Conservation (phyloP, 2,113 vertebrate species). For the Boleophthalmus pectinirostris region DNA sequence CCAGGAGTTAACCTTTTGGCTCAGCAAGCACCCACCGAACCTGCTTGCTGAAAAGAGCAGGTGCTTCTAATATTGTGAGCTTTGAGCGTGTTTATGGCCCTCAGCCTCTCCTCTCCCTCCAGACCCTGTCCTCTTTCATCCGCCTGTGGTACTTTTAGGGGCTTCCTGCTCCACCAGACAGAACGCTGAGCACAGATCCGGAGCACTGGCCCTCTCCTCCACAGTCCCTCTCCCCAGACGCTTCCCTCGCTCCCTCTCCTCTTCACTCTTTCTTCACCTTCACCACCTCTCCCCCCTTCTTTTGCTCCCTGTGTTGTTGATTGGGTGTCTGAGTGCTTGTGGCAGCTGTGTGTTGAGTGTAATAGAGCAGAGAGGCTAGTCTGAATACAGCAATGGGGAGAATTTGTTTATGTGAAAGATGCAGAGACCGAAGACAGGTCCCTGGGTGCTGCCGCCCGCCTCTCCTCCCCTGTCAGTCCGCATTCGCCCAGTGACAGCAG, state of each 20-base stretch:
- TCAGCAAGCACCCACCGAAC: conserved; percentile 29
- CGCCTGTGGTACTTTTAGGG: conserved; percentile 49
- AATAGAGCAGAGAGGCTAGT: conserved; percentile 99
- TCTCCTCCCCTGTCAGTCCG: conserved; percentile 86
- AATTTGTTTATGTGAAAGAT: conserved; percentile 99
- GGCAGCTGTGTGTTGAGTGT: conserved; percentile 99
- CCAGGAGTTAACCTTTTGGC: conserved; percentile 4
- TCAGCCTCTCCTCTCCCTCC: conserved; percentile 39
- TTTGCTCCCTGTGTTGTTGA: conserved; percentile 92
- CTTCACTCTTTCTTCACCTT: conserved; percentile 30
- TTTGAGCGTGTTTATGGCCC: conserved; percentile 44
- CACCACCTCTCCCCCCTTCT: conserved; percentile 42
- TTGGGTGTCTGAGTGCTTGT: conserved; percentile 99
- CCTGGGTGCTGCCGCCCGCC: conserved; percentile 84
- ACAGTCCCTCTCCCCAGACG: conserved; percentile 62
- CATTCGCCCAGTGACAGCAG: conserved; percentile 89
- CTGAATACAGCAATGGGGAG: conserved; percentile 97
- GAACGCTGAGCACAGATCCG: conserved; percentile 82
- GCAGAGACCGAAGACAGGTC: conserved; percentile 93
- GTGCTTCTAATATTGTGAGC: conserved; percentile 52
- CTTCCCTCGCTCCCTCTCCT: conserved; percentile 55
- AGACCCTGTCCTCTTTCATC: conserved; percentile 62
- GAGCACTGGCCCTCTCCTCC: conserved; percentile 70
- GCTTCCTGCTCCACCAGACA: conserved; percentile 85
- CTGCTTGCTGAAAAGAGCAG: conserved; percentile 47